Conservation (phyloP, 2,113 vertebrate genomes). For the Psophia crepitans region DNA sequence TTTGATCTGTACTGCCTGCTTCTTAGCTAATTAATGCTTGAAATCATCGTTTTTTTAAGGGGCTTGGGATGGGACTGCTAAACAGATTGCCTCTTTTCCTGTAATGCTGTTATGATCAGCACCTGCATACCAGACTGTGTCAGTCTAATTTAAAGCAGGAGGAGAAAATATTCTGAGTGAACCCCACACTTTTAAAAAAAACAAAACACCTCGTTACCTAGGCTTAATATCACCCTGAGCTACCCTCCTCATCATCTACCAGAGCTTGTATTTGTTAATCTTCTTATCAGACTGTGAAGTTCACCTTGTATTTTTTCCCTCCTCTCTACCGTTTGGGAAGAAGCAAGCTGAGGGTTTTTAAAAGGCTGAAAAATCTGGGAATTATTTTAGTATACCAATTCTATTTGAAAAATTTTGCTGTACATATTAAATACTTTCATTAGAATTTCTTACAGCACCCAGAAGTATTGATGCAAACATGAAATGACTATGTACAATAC, state of each 20-base stretch:
- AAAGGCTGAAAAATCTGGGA: not conserved
- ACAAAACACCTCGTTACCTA: not conserved
- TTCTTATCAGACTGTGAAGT: not conserved
- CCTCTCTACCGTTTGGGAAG: not conserved
- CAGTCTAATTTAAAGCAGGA: not conserved
- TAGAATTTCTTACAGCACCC: not conserved
- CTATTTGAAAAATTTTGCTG: not conserved
- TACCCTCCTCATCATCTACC: not conserved
- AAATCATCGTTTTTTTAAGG: not conserved
- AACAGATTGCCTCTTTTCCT: not conserved
- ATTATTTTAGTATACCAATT: not conserved
- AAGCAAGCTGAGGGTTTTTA: not conserved
- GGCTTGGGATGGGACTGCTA: not conserved
- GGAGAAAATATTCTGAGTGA: not conserved
- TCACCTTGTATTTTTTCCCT: not conserved
- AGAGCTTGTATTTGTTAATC: not conserved
- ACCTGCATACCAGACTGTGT: not conserved
- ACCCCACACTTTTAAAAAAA: not conserved
- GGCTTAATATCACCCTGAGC: not conserved
- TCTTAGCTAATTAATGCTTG: conserved; percentile 27
- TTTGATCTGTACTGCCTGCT: not conserved
- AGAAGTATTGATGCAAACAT: not conserved
- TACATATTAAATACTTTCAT: not conserved
- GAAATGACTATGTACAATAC: not conserved
- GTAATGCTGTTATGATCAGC: not conserved